Base-by-base conservation (phyloP, 2,888 invertebrate genomes). In the Sphecodes monilicornis region DNA sequence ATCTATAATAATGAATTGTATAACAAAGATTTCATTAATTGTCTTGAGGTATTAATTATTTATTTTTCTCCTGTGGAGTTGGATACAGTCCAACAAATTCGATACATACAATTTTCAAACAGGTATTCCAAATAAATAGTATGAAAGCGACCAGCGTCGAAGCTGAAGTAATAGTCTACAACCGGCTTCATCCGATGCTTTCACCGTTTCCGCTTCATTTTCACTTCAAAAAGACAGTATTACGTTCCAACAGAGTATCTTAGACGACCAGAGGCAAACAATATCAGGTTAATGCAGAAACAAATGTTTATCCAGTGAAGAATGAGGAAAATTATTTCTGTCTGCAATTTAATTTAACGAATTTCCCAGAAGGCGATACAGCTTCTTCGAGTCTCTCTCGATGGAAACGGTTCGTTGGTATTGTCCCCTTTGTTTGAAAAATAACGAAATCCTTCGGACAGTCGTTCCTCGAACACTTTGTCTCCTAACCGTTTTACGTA, bases 231-330 rank as follows among this genome's bases (percentile, higher is more conserved):
- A 57, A 13, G 22, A n/a, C 32, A 26, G 3, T 66, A 75, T 79
- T 79, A 41, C 32, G 68, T 22, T 4, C 1, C 26, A 13, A 22
- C 57, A 18, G 10, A 16, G 22, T 1, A 10, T 70, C 16, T 36
- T 39, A 39, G 46, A n/a, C n/a, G 46, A 11, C 36, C 26, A 3
- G 36, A 18, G 18, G 41, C 16, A 76, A 75, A 50, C 43, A 43
- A 13, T 22, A 26, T 29, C 46, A 66, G 1, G 10, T 22, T 70
- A 76, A 76, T 39, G n/a, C 11, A 50, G 29, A 76, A 41, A 72
- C 26, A 26, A 80, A 54, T 26, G 32, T 78, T 71, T 72, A 43
- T 32, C 32, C 64, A 29, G 8, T 16, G 70, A 64, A 64, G 46
- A 50, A 76, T 13, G 57, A 46, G 29, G 22, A 36, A 41, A 64